Conservation (phyloP, 2,797 vertebrate genomes). For the Thalassophryne amazonica region DNA sequence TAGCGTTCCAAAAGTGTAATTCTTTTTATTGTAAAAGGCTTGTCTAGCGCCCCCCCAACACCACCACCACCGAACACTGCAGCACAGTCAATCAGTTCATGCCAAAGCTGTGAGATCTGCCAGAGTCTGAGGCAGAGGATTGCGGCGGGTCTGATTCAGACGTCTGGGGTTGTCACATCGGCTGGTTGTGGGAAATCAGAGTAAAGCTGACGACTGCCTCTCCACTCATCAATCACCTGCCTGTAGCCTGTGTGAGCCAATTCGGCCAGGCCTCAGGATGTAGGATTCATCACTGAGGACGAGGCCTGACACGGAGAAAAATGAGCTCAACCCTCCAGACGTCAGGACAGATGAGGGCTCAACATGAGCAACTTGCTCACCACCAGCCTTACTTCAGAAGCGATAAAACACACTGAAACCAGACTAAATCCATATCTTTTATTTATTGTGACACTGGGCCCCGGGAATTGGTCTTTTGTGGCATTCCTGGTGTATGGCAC, state of each 20-base stretch:
- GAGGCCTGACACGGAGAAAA: constrained; percentile 68
- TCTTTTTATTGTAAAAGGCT: constrained; percentile 2
- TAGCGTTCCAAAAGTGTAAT: not conserved
- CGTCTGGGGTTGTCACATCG: constrained; percentile 53
- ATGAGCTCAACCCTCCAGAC: constrained; percentile 53
- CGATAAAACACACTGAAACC: constrained; percentile 25
- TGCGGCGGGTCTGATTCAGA: constrained; percentile 43
- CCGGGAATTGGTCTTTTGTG: not conserved
- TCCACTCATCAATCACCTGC: constrained; percentile 72
- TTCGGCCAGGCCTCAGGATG: constrained; percentile 49
- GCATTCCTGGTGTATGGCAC: not conserved
- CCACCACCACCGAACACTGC: not conserved
- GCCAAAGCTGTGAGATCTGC: constrained; percentile 8
- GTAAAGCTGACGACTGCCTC: constrained; percentile 53
- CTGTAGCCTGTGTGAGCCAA: constrained; percentile 34
- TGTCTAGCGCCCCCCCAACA: too few species aligned
- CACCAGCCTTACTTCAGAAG: constrained; percentile 27
- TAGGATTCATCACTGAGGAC: constrained; percentile 67
- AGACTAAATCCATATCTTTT: constrained; percentile 10
- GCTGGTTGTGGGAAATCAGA: constrained; percentile 61
- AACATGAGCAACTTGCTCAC: constrained; percentile 51
- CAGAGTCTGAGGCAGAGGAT: not conserved
- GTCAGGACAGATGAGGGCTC: constrained; percentile 48
- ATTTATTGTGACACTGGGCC: constrained; percentile 36
- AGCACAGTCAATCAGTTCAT: too few species aligned